Evolutionary conservation across 2,888 invertebrate species (phyloP).

Genomic region (Hydraecia micacea): DNA sequence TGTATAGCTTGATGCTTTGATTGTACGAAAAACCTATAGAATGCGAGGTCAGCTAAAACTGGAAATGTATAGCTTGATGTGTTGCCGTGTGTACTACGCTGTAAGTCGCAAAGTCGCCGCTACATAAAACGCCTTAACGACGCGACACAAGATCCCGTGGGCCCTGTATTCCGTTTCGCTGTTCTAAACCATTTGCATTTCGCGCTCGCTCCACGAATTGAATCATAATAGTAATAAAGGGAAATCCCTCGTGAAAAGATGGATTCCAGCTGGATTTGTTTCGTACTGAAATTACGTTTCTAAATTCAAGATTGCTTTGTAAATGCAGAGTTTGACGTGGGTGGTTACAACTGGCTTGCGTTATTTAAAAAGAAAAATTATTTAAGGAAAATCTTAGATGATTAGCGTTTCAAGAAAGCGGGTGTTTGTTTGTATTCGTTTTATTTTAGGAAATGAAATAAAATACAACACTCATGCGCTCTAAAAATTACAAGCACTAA

Average conservation of each 20-base stretch:
- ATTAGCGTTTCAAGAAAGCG: neutral
- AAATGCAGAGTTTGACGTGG: constrained; percentile 32
- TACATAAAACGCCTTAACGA: constrained; percentile 6
- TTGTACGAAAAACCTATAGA: too few species aligned
- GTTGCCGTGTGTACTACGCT: neutral
- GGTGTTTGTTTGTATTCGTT: neutral
- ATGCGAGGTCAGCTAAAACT: too few species aligned
- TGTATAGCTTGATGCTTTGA: too few species aligned
- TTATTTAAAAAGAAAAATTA: neutral
- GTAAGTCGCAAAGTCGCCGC: constrained; percentile 10
- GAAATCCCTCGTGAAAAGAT: constrained; percentile 54
- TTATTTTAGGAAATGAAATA: neutral
- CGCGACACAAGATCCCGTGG: constrained; percentile 32
- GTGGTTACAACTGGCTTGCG: neutral
- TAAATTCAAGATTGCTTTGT: constrained; percentile 19
- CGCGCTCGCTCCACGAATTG: constrained; percentile 45
- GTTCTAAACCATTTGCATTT: constrained; percentile 58
- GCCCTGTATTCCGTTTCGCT: constrained; percentile 36
- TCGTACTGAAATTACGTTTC: constrained; percentile 30
- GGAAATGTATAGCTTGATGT: too few species aligned
- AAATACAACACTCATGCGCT: neutral
- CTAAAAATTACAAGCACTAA: neutral
- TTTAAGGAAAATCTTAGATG: neutral
- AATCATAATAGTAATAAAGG: constrained; percentile 55
- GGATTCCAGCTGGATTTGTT: constrained; percentile 33